Conservation (phyloP, 2,113 vertebrate genomes). For the Megaceryle torquata region DNA sequence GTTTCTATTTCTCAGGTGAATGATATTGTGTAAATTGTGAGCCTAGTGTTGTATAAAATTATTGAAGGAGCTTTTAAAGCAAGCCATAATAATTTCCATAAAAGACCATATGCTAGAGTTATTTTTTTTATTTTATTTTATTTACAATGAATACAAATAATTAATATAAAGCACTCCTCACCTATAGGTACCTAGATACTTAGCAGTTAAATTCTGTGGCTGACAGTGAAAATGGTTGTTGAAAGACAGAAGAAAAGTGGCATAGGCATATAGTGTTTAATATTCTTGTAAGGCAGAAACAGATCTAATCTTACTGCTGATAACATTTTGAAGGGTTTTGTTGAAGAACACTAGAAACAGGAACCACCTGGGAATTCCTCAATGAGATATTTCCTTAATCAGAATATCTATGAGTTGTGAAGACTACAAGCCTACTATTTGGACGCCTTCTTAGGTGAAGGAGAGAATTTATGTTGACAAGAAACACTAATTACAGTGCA, state of each 20-base stretch:
- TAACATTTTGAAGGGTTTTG: background rate
- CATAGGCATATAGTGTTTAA: background rate
- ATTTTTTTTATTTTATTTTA: background rate
- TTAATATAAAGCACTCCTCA: background rate
- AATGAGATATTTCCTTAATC: slow-evolving; percentile 11
- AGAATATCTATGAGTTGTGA: background rate
- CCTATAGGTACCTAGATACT: background rate
- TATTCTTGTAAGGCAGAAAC: background rate
- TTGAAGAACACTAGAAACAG: background rate
- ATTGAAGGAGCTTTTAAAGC: background rate
- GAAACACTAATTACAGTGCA: background rate
- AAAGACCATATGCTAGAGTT: background rate
- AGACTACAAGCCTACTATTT: background rate
- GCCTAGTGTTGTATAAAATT: background rate
- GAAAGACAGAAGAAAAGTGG: background rate
- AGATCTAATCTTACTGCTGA: background rate
- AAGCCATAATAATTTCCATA: background rate
- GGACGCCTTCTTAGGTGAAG: background rate
- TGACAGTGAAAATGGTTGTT: background rate
- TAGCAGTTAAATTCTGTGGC: background rate
- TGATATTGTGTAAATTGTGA: background rate
- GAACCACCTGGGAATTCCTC: background rate
- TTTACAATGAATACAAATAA: background rate
- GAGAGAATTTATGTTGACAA: background rate
- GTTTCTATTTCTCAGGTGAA: background rate